Base-by-base conservation (phyloP, 2,113 vertebrate genomes). In the Ameiurus melas region DNA sequence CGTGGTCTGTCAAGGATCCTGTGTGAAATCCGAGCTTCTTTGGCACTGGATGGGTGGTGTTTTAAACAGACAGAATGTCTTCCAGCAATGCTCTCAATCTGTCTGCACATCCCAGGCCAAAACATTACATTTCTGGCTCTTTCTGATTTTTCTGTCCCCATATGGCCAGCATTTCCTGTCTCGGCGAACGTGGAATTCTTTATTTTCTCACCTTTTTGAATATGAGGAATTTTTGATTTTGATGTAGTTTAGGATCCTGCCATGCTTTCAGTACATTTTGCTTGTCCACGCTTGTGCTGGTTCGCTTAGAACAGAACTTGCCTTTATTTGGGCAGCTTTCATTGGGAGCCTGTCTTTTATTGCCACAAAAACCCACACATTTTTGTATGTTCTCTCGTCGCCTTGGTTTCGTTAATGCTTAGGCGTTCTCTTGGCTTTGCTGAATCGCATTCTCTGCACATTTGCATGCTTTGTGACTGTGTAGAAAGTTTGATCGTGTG, bases 321-420 rank as follows among this genome's bases (percentile, higher is more conserved):
- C 47, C 51, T 30, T 78, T 30, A 55, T 80, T 47, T 80, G n/a
- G n/a, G 27, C 53, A 58, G 53, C n/a, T 58, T 62, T 36, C 20
- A 14, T 25, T 83, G 30, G 27, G 55, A 14, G 14, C 13, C 3
- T 75, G 22, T 36, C n/a, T 55, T 33, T 81, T 20, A 25, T 33
- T 81, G 55, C 80, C 33, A 60, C 12, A 25, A 62, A 81, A 81
- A 14, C 80, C 80, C 80, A 83, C 80, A 83, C 80, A 16, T 43
- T 83, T 83, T 27, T 25, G 19, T 36, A 36, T 43, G 10, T 62
- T 62, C 80, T 83, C 80, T 62, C 5, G 33, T 83, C 58, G 33
- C 80, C 80, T 83, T 83, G 57, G 80, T 83, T 83, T 83, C 57
- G 2, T 27, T 83, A 39, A 25, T 83, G 80, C 22, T 62, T 27